Percentiles rank a stretch among this genome's conserved stretches.
Conservation (phyloP, 1,140 invertebrate genomes). For the Drosophila ananassae region DNA sequence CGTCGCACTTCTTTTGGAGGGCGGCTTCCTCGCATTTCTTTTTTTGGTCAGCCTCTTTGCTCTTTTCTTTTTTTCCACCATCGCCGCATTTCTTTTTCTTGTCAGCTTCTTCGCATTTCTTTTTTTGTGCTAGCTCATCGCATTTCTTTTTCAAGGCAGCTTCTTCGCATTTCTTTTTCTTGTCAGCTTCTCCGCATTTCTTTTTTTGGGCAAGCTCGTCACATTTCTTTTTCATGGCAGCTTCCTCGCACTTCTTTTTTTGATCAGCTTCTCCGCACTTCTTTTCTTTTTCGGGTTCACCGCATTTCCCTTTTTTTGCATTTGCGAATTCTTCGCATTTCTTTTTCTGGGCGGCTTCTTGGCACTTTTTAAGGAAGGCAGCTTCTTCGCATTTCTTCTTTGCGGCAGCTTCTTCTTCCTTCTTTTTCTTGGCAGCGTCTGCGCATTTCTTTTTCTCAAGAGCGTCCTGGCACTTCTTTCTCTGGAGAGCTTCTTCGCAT, state of each 20-base stretch:
- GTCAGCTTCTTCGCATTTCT: neutral
- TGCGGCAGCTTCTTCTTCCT: neutral
- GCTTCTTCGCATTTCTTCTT: neutral
- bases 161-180: neutral
- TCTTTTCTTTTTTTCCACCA: neutral
- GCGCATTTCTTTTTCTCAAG: neutral
- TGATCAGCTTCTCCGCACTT: neutral
- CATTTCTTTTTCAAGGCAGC: slow-evolving; percentile 4
- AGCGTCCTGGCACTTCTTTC: neutral
- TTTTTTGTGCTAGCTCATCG: neutral
- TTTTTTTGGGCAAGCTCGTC: neutral
- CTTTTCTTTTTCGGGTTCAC: neutral
- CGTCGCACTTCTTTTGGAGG: neutral
- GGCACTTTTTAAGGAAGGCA: neutral
- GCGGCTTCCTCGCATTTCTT: too few relatives aligned
- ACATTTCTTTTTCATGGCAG: neutral
- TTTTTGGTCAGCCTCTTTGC: too few relatives aligned
- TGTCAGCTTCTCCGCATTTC: slow-evolving; percentile 2
- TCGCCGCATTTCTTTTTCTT: too few relatives aligned
- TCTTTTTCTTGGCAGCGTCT: neutral
- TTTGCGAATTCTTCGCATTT: neutral
- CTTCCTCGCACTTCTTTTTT: neutral
- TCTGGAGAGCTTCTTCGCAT: neutral
- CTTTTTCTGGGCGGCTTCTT: neutral
- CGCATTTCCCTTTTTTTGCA: neutral